Percentiles rank a stretch among this genome's conserved stretches.
Conservation (phyloP, 2,888 invertebrate species). For the Mylabris sibirica region DNA sequence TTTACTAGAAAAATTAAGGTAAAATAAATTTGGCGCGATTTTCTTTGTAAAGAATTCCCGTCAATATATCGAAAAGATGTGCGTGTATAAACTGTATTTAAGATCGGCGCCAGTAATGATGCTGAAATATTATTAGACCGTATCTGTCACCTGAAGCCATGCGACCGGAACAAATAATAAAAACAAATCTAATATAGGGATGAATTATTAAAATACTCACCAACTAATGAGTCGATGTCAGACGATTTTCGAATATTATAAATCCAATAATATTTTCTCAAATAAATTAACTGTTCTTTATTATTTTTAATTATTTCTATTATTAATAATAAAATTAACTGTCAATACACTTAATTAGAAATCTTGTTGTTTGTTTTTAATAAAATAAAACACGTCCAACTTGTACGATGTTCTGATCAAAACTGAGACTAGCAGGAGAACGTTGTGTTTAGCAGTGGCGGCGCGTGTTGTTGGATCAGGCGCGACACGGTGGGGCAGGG, state of each 20-base stretch:
- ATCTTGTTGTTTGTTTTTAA: neutral
- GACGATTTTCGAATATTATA: neutral
- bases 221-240: conserved; percentile 32
- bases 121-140: conserved; percentile 49
- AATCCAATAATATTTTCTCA: neutral
- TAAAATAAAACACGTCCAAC: conserved; percentile 19
- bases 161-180: conserved; percentile 30
- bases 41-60: neutral
- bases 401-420: conserved; percentile 11
- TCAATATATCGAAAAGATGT: conserved; percentile 25
- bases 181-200: conserved; percentile 19
- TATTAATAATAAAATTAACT: neutral
- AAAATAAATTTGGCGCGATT: neutral
- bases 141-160: conserved; percentile 46
- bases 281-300: neutral
- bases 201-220: conserved; percentile 33
- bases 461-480: conserved; percentile 42
- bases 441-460: conserved; percentile 30
- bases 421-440: conserved; percentile 15
- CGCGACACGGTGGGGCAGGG: conserved; percentile 43
- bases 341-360: neutral
- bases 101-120: conserved; percentile 44
- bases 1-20: neutral
- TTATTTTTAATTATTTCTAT: neutral
- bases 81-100: conserved; percentile 47